Evolutionary conservation across 2,888 invertebrate genomes (phyloP), one percentile per base, ranked within the genome.

Genomic region (Elgonia sp.): DNA sequence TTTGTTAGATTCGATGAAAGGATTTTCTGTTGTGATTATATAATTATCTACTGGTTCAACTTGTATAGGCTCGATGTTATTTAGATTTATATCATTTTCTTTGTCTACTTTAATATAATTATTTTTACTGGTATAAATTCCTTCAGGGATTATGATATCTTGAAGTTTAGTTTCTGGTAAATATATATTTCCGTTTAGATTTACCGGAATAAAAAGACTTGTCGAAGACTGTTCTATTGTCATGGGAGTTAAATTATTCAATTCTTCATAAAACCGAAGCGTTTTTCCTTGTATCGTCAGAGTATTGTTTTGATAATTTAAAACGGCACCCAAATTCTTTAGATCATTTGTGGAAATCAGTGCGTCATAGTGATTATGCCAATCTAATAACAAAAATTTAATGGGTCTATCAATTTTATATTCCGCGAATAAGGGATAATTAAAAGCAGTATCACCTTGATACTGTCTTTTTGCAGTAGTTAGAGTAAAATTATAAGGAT

Each of bases 381-480:
- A 62, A 37, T 62, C 62, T 62, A 62, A 62, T 62, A 62, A 16
- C 7, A 62, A 16, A 16, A 62, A 62, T 37, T 29, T 21, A 29
- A 62, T 62, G 29, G 37, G 29, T 37, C 37, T 62, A 62, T 62
- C 14, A 5, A 62, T 29, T 9, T 62, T 37, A 14, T 62, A 62
- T 6, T 62, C 16, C 37, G 62, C 29, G 16, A 62, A 62, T 21
- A 62, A 37, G 3, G 62, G 62, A 16, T 62, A 37, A 10, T 18
- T 70, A 53, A 70, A 70, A 7, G 70, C 70, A 10, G 70, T 70
- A 37, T 70, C n/a, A 9, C 70, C 70, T 16, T n/a, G 4, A 18
- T 12, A 70, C 55, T 53, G 42, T 21, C 37, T 50, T 55, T 70
- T 70, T 6, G 70, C 70, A 12, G 70, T 70, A 14, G 70, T 70